Base-by-base conservation (phyloP, 1,140 invertebrate genomes). In the Acromyrmex charruanus region DNA sequence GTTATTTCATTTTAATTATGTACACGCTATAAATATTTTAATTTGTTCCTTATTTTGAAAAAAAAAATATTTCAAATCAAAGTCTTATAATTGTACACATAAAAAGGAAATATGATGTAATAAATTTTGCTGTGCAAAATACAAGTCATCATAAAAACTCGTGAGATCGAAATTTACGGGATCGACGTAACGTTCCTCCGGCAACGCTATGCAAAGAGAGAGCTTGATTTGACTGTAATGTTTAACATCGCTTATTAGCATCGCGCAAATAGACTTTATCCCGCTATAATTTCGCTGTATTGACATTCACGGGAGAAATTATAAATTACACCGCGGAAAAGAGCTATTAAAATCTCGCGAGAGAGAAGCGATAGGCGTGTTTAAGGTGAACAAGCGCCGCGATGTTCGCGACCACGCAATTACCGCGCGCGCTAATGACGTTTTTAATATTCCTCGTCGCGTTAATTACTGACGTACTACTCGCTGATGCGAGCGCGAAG, bases 371-470 rank as follows among this genome's bases (percentile, higher is more conserved):
- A 51, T 28, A 10, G 18, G 25, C 69, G 63, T n/a, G 53, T 69
- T 81, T 69, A 44, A 71, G 53, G 53, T 10, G 35, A 9, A 55
- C 51, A 12, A 18, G 39, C 44, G 44, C 49, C 21, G 18, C 9
- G 65, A 3, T 21, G 18, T 49, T 63, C 39, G 39, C 68, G n/a
- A 69, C 10, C n/a, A 21, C 21, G 69, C 39, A 84, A 75, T 84
- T 84, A 84, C 39, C 55, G 49, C 28, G 28, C 53, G 2, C 63
- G 77, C 31, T 86, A 77, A 77, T 71, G 68, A 82, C 71, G 71
- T 86, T 89, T 89, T 90, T 87, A 87, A 90, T 87, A 88, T 90
- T 90, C 72, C 69, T 72, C 59, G 53, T 59, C 21, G 77, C 72
- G 69, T 89, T 90, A 87, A 90, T 89, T 86, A 59, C 39, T 7